phyloP scores from a whole-genome alignment of 92 coral and sea anemone genomes.

The Montipora capitata region DNA sequence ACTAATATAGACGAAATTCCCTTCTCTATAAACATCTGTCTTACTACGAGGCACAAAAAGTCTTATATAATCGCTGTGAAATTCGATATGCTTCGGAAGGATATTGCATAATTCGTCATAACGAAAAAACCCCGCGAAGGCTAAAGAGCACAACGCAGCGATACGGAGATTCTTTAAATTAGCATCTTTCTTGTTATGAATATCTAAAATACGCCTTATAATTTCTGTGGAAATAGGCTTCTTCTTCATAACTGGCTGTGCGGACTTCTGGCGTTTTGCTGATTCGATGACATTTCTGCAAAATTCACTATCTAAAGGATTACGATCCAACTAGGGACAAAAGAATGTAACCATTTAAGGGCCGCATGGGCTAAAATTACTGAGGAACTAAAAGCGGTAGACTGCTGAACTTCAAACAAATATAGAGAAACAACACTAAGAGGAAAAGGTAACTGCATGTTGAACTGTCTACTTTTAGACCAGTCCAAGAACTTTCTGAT shows the following conservation, averaged over 20 bases:
- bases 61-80: not conserved
- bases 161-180: not conserved
- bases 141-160: too few species aligned
- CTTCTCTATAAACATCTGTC: conserved; percentile 68
- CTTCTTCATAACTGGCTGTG: too few species aligned
- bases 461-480: too few species aligned
- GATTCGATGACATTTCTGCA: not conserved
- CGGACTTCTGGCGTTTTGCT: too few species aligned
- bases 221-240: not conserved
- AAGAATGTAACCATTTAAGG: not conserved
- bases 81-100: too few species aligned
- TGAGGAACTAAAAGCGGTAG: conserved; percentile 12
- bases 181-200: conserved; percentile 21
- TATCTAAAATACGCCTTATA: not conserved
- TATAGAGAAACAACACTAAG: conserved; percentile 44
- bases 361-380: not conserved
- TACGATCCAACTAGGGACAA: not conserved
- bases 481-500: too few species aligned
- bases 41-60: conserved; percentile 61
- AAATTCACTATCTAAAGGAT: too few species aligned
- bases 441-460: conserved; percentile 17
- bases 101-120: too few species aligned
- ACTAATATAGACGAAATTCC: conserved; percentile 59
- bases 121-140: too few species aligned
- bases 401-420: conserved; percentile 52